Base-by-base conservation (phyloP, 2,113 vertebrate species). In the Numenius arquata region DNA sequence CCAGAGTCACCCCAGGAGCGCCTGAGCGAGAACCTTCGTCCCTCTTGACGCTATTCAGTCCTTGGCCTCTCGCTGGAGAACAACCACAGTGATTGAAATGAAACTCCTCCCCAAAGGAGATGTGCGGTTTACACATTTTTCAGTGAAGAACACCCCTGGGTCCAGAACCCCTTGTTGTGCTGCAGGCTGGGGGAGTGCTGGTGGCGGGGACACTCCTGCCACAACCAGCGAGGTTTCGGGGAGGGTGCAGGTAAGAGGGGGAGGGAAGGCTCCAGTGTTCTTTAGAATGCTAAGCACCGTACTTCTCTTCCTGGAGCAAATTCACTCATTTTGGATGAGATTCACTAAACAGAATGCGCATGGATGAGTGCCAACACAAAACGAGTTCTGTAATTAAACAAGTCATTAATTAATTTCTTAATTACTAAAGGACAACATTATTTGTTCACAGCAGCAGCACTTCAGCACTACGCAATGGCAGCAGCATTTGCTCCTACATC, bases 361-460 rank as follows among this genome's bases (percentile, higher is more conserved):
- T 72, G 88, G 65, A 65, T 58, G 22, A 90, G 38, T 85, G 83
- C 94, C 94, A 94, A 65, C 27, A 91, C 34, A 68, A 86, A 96
- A 81, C 55, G 84, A 94, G 52, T 81, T 86, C 61, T 78, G 65
- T 78, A 95, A 88, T 94, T 78, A 94, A 90, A 89, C 68, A 77
- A 94, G 73, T 66, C 9, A 65, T 84, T 93, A 93, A 94, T 95
- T 85, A 94, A 80, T 93, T 94, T 92, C 72, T 94, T 93, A 93
- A 93, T 95, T 87, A 89, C 45, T 84, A 78, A 92, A 90, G 62
- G 27, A 63, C 81, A 87, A 61, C 62, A 72, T 92, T 75, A 78
- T 94, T 95, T 85, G 65, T 88, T 96, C 70, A 40, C 52, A 85
- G 77, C 86, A 84, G 88, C 75, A 86, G 59, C 79, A 47, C 22